phyloP scores from a whole-genome alignment of 2,113 vertebrate species.

The Rhegmatorhina hoffmannsi region DNA sequence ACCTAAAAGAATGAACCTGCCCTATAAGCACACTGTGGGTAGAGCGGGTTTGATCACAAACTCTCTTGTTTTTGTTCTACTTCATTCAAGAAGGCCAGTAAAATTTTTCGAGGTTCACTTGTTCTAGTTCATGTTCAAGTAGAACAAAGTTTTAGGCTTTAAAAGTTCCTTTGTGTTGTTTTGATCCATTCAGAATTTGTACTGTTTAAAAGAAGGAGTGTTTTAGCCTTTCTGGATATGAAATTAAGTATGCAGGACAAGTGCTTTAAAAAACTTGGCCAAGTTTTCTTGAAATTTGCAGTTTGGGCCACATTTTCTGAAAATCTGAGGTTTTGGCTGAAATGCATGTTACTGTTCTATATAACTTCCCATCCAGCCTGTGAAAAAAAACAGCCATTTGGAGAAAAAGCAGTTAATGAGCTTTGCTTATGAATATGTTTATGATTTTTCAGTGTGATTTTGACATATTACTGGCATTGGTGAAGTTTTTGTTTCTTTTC shows the following conservation, averaged over 20 bases:
- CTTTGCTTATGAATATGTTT: background rate
- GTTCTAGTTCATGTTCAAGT: background rate
- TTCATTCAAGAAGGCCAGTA: background rate
- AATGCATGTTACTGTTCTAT: background rate
- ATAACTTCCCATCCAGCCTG: background rate
- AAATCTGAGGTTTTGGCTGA: background rate
- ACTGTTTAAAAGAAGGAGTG: background rate
- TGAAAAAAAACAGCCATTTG: background rate
- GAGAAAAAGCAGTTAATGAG: background rate
- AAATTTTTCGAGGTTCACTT: background rate
- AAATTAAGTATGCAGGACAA: background rate
- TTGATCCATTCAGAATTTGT: background rate
- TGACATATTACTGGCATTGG: background rate
- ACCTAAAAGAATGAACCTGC: background rate
- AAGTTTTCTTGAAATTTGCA: background rate
- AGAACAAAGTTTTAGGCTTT: background rate
- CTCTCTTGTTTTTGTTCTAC: background rate
- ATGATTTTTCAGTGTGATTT: conserved; percentile 11
- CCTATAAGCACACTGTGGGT: background rate
- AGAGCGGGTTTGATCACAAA: background rate
- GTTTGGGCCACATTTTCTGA: background rate
- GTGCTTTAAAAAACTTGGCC: background rate
- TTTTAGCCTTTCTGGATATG: background rate
- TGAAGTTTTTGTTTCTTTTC: background rate
- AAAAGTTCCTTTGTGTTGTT: background rate